A percentile compares a stretch with the other conserved stretches of the same genome.
These are phyloP conservation scores for Tauraco hartlaubi DNA, from an alignment of 2,797 vertebrate species.

Conservation along the genomic window DNA sequence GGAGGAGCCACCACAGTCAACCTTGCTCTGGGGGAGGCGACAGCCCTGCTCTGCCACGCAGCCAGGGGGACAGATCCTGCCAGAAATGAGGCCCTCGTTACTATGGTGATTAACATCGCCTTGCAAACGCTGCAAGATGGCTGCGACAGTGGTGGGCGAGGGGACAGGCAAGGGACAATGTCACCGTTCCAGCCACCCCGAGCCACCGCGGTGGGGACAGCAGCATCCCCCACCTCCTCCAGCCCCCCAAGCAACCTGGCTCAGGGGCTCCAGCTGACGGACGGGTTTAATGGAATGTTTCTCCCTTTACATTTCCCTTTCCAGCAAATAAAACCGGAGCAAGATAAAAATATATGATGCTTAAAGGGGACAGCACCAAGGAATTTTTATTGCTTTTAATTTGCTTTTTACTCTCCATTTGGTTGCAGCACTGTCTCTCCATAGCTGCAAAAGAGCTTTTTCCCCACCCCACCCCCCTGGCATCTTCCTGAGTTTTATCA, in stretches of 20 bases:
- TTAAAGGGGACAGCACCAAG: slow-evolving; percentile 56
- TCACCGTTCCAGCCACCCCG: rapidly evolving
- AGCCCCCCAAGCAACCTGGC: rapidly evolving
- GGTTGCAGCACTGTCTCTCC: not conserved
- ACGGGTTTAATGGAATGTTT: slow-evolving; percentile 52
- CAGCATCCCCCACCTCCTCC: not conserved
- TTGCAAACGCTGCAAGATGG: not conserved
- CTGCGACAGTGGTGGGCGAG: rapidly evolving
- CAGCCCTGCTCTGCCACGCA: rapidly evolving
- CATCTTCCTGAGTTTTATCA: not conserved
- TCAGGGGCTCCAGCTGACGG: not conserved
- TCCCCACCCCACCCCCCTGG: too few relatives aligned
- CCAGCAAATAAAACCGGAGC: slow-evolving; percentile 44
- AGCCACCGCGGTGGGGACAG: not conserved
- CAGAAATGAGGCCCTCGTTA: not conserved
- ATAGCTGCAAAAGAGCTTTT: not conserved
- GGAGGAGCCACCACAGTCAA: not conserved
- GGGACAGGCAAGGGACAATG: not conserved
- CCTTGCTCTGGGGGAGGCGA: rapidly evolving
- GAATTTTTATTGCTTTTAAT: slow-evolving; percentile 45
- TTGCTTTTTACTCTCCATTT: not conserved
- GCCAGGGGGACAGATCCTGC: not conserved
- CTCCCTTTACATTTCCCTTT: slow-evolving; percentile 57
- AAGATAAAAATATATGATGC: slow-evolving; percentile 66
- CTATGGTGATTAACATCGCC: not conserved